phyloP scores from a whole-genome alignment of 2,797 vertebrate species.

The Hypotaenidia okinawae region DNA sequence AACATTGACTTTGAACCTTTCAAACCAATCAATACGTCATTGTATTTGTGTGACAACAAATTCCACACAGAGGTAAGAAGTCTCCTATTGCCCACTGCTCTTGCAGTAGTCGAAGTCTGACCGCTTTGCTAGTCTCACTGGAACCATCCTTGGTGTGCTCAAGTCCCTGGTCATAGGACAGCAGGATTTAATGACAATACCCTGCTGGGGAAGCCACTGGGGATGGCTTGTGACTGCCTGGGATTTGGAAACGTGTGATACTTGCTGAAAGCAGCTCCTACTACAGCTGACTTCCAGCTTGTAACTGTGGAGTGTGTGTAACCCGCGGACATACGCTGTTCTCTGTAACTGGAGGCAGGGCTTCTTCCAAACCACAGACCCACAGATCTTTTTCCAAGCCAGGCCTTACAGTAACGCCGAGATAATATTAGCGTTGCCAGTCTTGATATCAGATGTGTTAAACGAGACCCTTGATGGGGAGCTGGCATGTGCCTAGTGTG shows the following conservation, averaged over 20 bases:
- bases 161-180: not conserved
- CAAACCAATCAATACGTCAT: conserved; percentile 99
- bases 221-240: not conserved
- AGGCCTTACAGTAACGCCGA: conserved; percentile 8
- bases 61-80: conserved; percentile 97
- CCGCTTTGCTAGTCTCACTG: not conserved
- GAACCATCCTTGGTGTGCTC: not conserved
- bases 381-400: not conserved
- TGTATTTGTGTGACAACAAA: conserved; percentile 99
- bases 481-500: not conserved
- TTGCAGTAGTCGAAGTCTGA: not conserved
- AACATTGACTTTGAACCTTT: conserved; percentile 99
- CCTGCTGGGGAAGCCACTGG: not conserved
- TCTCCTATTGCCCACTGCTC: not conserved
- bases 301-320: not conserved
- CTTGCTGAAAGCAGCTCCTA: not conserved
- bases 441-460: not conserved
- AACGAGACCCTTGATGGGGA: not conserved
- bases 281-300: not conserved
- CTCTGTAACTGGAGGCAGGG: not conserved
- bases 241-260: not conserved
- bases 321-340: not conserved
- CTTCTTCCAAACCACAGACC: not conserved
- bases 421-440: not conserved
- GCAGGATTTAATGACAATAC: not conserved